Percentiles rank a stretch among this genome's conserved stretches.
Conservation (phyloP, 2,888 invertebrate species). For the Galerucella nymphaeae region DNA sequence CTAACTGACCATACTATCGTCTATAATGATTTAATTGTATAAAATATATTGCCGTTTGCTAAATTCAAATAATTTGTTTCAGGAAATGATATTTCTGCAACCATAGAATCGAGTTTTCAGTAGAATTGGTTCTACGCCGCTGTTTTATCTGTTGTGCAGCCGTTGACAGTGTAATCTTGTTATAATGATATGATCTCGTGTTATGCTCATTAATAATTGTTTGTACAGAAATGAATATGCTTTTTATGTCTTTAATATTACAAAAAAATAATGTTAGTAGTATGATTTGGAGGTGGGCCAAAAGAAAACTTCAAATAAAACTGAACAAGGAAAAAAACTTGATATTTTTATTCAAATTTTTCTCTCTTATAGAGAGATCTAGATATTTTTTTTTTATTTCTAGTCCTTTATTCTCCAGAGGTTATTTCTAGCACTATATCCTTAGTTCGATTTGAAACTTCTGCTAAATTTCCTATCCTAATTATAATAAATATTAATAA, state of each 20-base stretch:
- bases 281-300: conserved; percentile 12
- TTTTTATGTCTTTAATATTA: conserved; percentile 56
- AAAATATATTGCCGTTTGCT: too few species aligned
- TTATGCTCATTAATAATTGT: conserved; percentile 64
- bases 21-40: too few species aligned
- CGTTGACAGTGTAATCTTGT: conserved; percentile 59
- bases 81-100: conserved; percentile 50
- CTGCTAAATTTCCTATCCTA: too few species aligned
- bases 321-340: not conserved
- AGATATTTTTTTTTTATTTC: too few species aligned
- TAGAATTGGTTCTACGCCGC: conserved; percentile 51
- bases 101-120: conserved; percentile 46
- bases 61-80: conserved; percentile 48
- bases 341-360: not conserved
- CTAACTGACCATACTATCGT: too few species aligned
- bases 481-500: too few species aligned
- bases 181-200: conserved; percentile 65
- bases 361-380: too few species aligned
- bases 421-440: too few species aligned
- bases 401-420: too few species aligned
- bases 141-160: conserved; percentile 58
- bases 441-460: too few species aligned
- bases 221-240: conserved; percentile 61
- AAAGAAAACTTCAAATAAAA: conserved; percentile 17
- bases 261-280: conserved; percentile 36